A percentile compares a stretch with the other conserved stretches of the same genome.
phyloP scores from a whole-genome alignment of 2,888 invertebrate genomes.

The Kuschelorhynchus macadamiae region DNA sequence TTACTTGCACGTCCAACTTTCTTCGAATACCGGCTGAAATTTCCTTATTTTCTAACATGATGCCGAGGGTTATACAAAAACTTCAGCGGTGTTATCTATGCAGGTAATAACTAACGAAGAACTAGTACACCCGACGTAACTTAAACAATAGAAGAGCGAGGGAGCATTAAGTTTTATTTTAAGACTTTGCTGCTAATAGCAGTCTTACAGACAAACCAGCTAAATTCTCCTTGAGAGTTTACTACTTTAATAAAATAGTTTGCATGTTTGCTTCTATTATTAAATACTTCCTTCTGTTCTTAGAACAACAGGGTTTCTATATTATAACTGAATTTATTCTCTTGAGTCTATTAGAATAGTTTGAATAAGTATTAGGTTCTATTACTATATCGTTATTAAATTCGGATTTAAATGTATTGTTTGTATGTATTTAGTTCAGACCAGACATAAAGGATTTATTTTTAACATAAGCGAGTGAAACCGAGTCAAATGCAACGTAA shows the following conservation, averaged over 20 bases:
- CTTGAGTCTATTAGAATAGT: slow-evolving; percentile 8
- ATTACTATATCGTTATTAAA: too few species aligned
- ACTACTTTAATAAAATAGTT: slow-evolving; percentile 20
- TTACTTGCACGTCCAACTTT: too few species aligned
- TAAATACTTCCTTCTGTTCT: slow-evolving; percentile 5
- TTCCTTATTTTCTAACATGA: too few species aligned
- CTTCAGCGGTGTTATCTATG: slow-evolving; percentile 8
- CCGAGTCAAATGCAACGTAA: too few species aligned
- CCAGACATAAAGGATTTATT: too few species aligned
- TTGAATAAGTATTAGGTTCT: too few species aligned
- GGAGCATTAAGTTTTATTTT: slow-evolving; percentile 10
- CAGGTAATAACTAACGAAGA: slow-evolving; percentile 22
- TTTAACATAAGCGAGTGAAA: too few species aligned
- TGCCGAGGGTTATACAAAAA: slow-evolving; percentile 5
- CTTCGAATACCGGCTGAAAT: too few species aligned
- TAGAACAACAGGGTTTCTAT: neutral
- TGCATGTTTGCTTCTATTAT: slow-evolving; percentile 18
- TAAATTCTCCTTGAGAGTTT: slow-evolving; percentile 6
- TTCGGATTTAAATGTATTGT: too few species aligned
- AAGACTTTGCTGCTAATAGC: slow-evolving; percentile 13
- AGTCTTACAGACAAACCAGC: neutral
- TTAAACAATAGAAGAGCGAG: neutral
- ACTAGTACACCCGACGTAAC: slow-evolving; percentile 6
- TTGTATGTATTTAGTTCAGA: too few species aligned
- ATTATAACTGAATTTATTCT: slow-evolving; percentile 3